Evolutionary conservation across 2,888 invertebrate genomes (phyloP).

Genomic region (Chesias legatella): DNA sequence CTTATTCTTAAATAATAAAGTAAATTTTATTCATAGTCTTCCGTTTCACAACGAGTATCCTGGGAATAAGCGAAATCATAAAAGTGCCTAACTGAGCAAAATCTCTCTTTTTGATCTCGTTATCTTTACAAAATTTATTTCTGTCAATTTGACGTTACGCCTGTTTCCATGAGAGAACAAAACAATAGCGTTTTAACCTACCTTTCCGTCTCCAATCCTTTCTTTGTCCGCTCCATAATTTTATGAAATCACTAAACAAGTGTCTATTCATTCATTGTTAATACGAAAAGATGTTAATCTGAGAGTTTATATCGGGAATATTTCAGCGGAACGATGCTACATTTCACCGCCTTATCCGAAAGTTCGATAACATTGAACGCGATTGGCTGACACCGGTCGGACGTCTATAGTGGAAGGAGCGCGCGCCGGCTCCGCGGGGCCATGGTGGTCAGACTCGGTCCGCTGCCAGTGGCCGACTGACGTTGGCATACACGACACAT

Average conservation of each 20-base stretch:
- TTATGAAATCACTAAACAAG: conserved; percentile 56
- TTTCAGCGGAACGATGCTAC: conserved; percentile 26
- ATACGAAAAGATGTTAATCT: conserved; percentile 3
- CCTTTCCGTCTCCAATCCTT: conserved; percentile 65
- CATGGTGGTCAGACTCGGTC: conserved; percentile 59
- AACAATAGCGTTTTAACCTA: conserved; percentile 40
- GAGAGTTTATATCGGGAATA: conserved; percentile 9
- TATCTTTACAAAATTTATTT: no score
- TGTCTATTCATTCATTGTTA: conserved; percentile 30
- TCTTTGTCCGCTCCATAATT: conserved; percentile 72
- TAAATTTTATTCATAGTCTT: no score
- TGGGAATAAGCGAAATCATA: neutral
- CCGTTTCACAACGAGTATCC: no score
- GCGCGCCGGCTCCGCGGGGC: conserved; percentile 40
- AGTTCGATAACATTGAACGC: conserved; percentile 45
- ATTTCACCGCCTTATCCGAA: conserved; percentile 30
- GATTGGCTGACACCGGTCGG: conserved; percentile 47
- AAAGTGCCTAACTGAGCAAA: no score
- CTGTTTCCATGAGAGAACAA: conserved; percentile 11
- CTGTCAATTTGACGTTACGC: conserved; percentile 2
- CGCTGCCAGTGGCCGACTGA: conserved; percentile 73
- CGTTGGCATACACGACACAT: conserved; percentile 76
- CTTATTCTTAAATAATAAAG: no score
- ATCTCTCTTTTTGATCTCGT: no score
- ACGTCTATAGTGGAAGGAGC: conserved; percentile 50